Evolutionary conservation across 2,797 vertebrate genomes (phyloP).

Genomic region (Delichon dasypus): DNA sequence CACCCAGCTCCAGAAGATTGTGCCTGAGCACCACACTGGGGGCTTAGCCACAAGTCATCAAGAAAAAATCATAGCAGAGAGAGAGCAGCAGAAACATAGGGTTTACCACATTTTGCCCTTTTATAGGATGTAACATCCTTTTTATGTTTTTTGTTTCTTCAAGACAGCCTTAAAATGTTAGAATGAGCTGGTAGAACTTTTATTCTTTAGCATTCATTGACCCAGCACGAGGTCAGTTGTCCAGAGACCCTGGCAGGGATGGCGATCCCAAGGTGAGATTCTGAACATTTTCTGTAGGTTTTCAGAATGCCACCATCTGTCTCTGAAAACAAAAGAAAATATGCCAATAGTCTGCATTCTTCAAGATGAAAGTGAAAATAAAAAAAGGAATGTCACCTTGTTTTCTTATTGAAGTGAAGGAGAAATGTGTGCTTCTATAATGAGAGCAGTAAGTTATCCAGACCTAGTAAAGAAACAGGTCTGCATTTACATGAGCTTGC

Average conservation of each 20-base stretch:
- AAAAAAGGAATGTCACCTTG: background rate
- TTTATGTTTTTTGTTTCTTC: background rate
- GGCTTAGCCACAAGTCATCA: background rate
- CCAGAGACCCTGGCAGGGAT: background rate
- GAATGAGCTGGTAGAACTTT: background rate
- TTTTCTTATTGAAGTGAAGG: background rate
- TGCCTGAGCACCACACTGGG: accelerated
- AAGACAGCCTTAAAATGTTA: background rate
- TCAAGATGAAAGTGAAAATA: conserved; percentile 22
- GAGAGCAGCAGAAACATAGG: background rate
- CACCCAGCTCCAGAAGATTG: background rate
- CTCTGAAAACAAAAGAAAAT: background rate
- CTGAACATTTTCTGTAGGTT: background rate
- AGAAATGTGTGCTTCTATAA: background rate
- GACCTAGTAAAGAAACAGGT: background rate
- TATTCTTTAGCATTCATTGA: background rate
- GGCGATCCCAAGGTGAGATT: background rate
- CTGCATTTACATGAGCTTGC: accelerated
- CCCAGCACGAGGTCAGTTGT: background rate
- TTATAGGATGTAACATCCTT: background rate
- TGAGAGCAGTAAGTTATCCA: background rate
- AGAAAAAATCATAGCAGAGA: background rate
- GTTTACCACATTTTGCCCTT: background rate
- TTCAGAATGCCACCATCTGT: background rate
- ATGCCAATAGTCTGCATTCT: accelerated